These are phyloP conservation scores for Anarhynchus alexandrinus DNA, from an alignment of 2,113 vertebrate species.

Conservation along the genomic window DNA sequence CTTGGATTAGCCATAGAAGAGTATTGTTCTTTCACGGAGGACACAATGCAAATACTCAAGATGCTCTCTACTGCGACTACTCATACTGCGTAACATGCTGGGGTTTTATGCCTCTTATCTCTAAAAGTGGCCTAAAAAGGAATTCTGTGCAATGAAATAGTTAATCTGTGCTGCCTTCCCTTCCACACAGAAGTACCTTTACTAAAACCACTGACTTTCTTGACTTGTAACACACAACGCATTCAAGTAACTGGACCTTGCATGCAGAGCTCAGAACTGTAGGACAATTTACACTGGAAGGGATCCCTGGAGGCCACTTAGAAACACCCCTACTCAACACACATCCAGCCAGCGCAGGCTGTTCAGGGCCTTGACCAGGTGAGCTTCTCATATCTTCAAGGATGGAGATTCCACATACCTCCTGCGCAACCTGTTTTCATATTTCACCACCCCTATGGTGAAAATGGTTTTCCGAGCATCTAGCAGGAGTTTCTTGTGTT, in stretches of 20 bases:
- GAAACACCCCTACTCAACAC: neutral
- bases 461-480: neutral
- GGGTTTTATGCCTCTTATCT: neutral
- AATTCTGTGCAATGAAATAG: neutral
- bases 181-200: neutral
- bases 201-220: neutral
- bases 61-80: neutral
- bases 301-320: neutral
- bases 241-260: neutral
- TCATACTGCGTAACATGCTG: neutral
- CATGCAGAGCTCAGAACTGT: accelerated
- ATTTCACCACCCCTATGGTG: neutral
- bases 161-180: neutral
- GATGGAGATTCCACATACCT: neutral
- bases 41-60: slow-evolving; percentile 27
- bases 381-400: neutral
- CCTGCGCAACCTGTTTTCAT: neutral
- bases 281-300: neutral
- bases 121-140: neutral
- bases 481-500: neutral
- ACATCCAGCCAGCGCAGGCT: neutral
- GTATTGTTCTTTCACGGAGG: slow-evolving; percentile 22
- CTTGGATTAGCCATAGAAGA: slow-evolving; percentile 33
- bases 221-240: neutral
- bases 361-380: neutral